Percentiles rank a stretch among this genome's conserved stretches.
phyloP scores from a whole-genome alignment of 2,113 vertebrate genomes.

The Athene noctua region DNA sequence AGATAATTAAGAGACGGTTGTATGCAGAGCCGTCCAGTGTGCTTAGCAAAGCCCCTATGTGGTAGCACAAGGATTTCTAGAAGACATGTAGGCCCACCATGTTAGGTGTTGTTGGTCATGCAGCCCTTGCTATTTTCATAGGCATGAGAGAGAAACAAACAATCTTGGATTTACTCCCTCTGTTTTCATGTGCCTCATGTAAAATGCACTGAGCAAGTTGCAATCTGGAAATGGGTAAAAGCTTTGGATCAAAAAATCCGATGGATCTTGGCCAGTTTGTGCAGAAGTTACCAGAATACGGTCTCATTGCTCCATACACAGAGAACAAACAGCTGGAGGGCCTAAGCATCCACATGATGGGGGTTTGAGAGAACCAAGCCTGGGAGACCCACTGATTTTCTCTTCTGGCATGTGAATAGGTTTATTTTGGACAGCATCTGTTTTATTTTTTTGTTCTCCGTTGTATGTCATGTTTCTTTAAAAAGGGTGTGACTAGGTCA shows the following conservation, averaged over 20 bases:
- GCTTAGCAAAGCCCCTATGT: neutral
- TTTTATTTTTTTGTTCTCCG: slow-evolving; percentile 40
- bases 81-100: accelerated
- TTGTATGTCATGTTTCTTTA: slow-evolving; percentile 39
- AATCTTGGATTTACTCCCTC: neutral
- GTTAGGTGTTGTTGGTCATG: neutral
- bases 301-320: slow-evolving; percentile 8
- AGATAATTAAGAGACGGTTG: neutral
- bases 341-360: neutral
- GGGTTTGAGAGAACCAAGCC: slow-evolving; percentile 25
- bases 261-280: slow-evolving; percentile 35
- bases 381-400: slow-evolving; percentile 52
- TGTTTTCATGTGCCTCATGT: neutral
- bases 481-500: slow-evolving; percentile 59
- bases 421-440: slow-evolving; percentile 66
- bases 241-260: neutral
- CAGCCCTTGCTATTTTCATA: neutral
- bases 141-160: neutral
- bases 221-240: slow-evolving; percentile 54
- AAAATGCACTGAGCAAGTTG: neutral
- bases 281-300: slow-evolving; percentile 31
- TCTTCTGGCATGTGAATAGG: slow-evolving; percentile 50
- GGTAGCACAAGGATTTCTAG: neutral
- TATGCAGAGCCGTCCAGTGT: neutral
- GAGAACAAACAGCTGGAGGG: slow-evolving; percentile 57